These are phyloP conservation scores for Torymus tubicola DNA, from an alignment of 2,888 invertebrate genomes.

Conservation along the genomic window DNA sequence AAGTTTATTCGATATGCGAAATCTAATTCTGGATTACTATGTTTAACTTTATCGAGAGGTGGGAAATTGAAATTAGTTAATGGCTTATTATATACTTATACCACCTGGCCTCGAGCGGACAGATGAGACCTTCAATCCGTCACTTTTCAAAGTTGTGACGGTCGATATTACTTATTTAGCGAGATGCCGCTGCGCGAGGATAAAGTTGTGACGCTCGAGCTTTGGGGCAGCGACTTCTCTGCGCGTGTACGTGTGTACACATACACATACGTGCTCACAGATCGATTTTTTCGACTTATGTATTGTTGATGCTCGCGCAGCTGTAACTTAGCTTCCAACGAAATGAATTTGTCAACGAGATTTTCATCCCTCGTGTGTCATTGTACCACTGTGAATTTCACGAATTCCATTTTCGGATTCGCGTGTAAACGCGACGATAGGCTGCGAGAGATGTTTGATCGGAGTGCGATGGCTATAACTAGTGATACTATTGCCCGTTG, in stretches of 20 bases:
- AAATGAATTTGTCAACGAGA: constrained; percentile 47
- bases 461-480: constrained; percentile 10
- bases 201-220: constrained; percentile 27
- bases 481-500: constrained; percentile 40
- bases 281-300: constrained; percentile 42
- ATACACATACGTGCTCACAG: neutral
- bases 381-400: constrained; percentile 1
- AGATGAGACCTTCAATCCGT: constrained; percentile 50
- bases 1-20: neutral
- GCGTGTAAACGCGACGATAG: neutral
- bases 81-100: constrained; percentile 45
- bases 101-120: neutral
- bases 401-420: constrained; percentile 38
- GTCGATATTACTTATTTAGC: constrained; percentile 48
- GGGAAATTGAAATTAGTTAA: constrained; percentile 37
- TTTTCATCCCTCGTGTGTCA: constrained; percentile 16
- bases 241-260: too few relatives aligned
- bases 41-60: neutral
- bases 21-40: neutral
- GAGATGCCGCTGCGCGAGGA: constrained; percentile 26
- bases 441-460: constrained; percentile 10
- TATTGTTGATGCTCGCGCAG: constrained; percentile 28
- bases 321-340: neutral
- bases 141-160: constrained; percentile 47
- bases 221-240: constrained; percentile 11